Evolutionary conservation across 1,140 invertebrate genomes (phyloP).

Genomic region (Diachasma alloeum): DNA sequence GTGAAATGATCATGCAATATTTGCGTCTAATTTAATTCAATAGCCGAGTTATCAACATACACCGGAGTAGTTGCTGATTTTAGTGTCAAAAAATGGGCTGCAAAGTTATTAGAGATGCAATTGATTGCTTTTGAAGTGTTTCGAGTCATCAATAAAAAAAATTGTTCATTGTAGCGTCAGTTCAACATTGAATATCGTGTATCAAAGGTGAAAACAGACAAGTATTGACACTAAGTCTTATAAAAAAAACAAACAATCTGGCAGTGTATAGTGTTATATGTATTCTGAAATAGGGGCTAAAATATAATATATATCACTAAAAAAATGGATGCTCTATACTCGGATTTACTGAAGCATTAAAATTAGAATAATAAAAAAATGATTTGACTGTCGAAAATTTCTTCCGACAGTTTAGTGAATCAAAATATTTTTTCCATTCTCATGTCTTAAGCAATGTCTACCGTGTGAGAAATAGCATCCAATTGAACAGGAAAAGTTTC

Average conservation of each 20-base stretch:
- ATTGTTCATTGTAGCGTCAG: not conserved
- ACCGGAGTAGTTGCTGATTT: not conserved
- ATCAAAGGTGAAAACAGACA: not conserved
- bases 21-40: not conserved
- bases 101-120: not conserved
- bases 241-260: not conserved
- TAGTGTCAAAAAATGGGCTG: not conserved
- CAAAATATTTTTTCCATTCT: conserved; percentile 5
- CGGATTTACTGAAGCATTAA: not conserved
- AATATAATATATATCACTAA: not conserved
- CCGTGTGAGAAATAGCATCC: not conserved
- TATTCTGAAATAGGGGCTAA: not conserved
- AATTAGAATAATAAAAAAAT: conserved; percentile 14
- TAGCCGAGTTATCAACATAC: not conserved
- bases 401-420: not conserved
- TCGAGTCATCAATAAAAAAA: not conserved
- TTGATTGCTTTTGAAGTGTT: not conserved
- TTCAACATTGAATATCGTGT: not conserved
- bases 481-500: not conserved
- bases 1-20: not conserved
- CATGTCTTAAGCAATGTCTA: not conserved
- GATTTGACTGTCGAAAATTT: conserved; percentile 16
- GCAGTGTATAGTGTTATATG: conserved; percentile 1
- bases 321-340: not conserved
- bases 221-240: not conserved